Percentiles rank a stretch among this genome's conserved stretches.
Evolutionary conservation across 2,888 invertebrate species (phyloP).

Genomic region (Rugalucina vietnamica): DNA sequence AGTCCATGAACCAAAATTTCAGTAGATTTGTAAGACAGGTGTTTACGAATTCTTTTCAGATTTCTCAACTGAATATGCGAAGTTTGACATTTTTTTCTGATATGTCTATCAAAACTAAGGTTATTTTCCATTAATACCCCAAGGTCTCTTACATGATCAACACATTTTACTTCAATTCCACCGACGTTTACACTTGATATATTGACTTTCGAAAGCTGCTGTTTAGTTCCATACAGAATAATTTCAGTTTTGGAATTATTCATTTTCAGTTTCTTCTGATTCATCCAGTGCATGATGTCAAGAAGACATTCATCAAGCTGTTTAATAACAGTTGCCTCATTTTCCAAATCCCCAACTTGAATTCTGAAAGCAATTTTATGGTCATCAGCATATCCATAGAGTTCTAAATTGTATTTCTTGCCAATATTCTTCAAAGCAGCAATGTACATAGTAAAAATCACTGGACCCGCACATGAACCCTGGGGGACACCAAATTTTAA

Average conservation of each 20-base stretch:
- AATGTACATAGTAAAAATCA: slow-evolving; percentile 44
- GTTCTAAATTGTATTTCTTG: slow-evolving; percentile 25
- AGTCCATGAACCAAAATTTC: slow-evolving; percentile 36
- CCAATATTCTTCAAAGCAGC: slow-evolving; percentile 41
- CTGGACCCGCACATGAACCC: slow-evolving; percentile 48
- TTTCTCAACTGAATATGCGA: slow-evolving; percentile 25
- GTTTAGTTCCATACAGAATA: slow-evolving; percentile 42
- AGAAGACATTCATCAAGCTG: slow-evolving; percentile 32
- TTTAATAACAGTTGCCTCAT: slow-evolving; percentile 13
- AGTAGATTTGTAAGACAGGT: slow-evolving; percentile 23
- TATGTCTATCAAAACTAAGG: slow-evolving; percentile 32
- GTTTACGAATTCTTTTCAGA: slow-evolving; percentile 31
- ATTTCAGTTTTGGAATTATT: slow-evolving; percentile 40
- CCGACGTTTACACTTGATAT: slow-evolving; percentile 25
- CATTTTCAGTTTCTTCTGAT: slow-evolving; percentile 43
- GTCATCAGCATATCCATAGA: slow-evolving; percentile 44
- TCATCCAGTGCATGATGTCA: slow-evolving; percentile 49
- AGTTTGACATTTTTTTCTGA: slow-evolving; percentile 36
- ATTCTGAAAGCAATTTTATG: slow-evolving; percentile 40
- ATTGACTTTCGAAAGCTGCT: slow-evolving; percentile 37
- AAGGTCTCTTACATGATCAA: slow-evolving; percentile 37
- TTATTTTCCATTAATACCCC: slow-evolving; percentile 33
- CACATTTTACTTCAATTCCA: slow-evolving; percentile 21
- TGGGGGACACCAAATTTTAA: slow-evolving; percentile 43
- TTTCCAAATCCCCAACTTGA: slow-evolving; percentile 29